Evolutionary conservation across 2,113 vertebrate species (phyloP), one percentile per base, ranked within the genome.

Genomic region (Fulmarus glacialis): DNA sequence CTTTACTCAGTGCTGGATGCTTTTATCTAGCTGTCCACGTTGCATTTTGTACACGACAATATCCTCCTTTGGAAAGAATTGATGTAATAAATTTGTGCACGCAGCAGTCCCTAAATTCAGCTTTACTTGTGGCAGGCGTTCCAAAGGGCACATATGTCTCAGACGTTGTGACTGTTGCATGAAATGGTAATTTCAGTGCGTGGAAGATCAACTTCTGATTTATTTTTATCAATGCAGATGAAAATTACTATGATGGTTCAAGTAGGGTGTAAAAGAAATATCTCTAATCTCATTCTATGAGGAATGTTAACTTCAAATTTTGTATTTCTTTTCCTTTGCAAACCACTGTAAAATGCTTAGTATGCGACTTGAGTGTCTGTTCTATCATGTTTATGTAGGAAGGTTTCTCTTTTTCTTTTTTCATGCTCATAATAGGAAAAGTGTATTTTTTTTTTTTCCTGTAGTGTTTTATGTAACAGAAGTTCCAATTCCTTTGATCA

Each of bases 151-250:
- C 55, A 20, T 79, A 52, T 26, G 21, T 80, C 82, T 84, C 63
- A 9, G 87, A 63, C 36, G 15, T 60, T 87, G 79, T 86, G 92
- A 67, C 58, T 92, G 40, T 78, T 89, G 89, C 63, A 68, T 87
- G 83, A 97, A 95, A 96, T 59, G 67, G 67, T 84, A 58, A 87
- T 97, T 91, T 72, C 87, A 94, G 90, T 87, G 85, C 82, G 78
- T 73, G 67, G 66, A 80, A 91, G 75, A 94, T 93, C 78, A 92
- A 71, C 72, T 85, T 87, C 87, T 92, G 83, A 88, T 95, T 91
- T 95, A 93, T 92, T 97, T 94, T 96, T 97, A 71, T 91, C 95
- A 74, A 53, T 52, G 70, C 40, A 73, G 73, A 83, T 96, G 95
- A 93, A 96, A 96, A 96, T 94, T 59, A 53, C 75, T 75, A 15